Base-by-base conservation (phyloP, 2,888 invertebrate genomes). In the Drepanosiphum platanoidis region DNA sequence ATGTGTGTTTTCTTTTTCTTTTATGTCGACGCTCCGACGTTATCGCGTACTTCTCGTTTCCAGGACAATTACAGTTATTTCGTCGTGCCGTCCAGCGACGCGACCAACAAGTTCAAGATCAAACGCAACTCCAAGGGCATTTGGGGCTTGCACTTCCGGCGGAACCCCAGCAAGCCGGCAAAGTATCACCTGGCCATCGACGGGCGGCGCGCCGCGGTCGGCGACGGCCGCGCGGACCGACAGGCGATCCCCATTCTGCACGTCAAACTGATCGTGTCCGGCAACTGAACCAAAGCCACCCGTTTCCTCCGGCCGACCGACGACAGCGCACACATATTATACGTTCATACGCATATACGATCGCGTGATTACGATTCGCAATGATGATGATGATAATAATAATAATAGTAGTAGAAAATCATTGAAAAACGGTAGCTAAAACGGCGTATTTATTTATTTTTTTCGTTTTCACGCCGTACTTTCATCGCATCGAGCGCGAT, bases 141-240 rank as follows among this genome's bases (percentile, higher is more conserved):
- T 30, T 84, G 83, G 83, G 83, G 64, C 1, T 75, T 84, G 75
- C 72, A 84, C 32, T 84, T 84, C 83, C 61, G 75, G 11, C 74
- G 30, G 22, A 66, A 7, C 30, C 52, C 83, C 34, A 46, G 36
- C 3, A 75, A 74, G 46, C 83, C 83, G 5, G 75, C 68, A 1
- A 75, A 46, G 46, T 84, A 84, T 52, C 83, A 52, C 3, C 36
- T 84, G 52, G 66, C 66, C 34, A 84, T 84, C 30, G 83, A 68
- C 15, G 68, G 83, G 4, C 83, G 52, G 30, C 74, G 66, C 0
- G 30, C 64, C 11, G 4, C 75, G 5, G 32, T 13, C 11, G 46
- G 18, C 39, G 46, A 27, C 39, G 66, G 68, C 3, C 46, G 15
- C 15, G 4, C n/a, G 7, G 74, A 36, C 34, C 61, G 32, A 18